A percentile compares a stretch with the other conserved stretches of the same genome.
phyloP scores from a whole-genome alignment of 1,140 invertebrate species.

The Stenopsyche tienmushanensis region DNA sequence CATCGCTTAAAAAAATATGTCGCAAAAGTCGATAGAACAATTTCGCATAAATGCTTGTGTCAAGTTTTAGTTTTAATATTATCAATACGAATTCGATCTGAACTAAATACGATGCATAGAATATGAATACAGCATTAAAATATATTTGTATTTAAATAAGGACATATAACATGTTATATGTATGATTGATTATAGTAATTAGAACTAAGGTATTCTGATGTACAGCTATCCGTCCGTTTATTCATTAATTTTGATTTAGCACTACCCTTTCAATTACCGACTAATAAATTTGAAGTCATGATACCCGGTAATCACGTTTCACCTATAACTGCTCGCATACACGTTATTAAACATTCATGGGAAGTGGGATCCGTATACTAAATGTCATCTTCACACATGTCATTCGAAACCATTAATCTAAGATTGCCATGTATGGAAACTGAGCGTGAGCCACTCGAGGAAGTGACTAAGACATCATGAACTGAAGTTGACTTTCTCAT shows the following conservation, averaged over 20 bases:
- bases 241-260: constrained; percentile 4
- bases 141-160: not conserved
- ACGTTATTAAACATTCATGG: constrained; percentile 34
- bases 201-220: not conserved
- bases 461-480: constrained; percentile 11
- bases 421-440: constrained; percentile 12
- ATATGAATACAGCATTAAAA: too few species aligned
- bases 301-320: not conserved
- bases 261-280: too few species aligned
- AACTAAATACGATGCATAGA: too few species aligned
- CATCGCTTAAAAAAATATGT: too few species aligned
- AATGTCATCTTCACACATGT: constrained; percentile 39
- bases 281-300: not conserved
- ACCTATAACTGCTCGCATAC: not conserved
- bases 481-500: constrained; percentile 12
- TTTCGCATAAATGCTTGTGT: too few species aligned
- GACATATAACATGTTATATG: not conserved
- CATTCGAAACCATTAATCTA: constrained; percentile 35
- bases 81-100: too few species aligned
- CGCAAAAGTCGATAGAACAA: too few species aligned
- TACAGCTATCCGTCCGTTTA: not conserved
- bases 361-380: constrained; percentile 26
- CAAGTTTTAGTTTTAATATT: too few species aligned
- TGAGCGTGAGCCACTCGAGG: constrained; percentile 9
- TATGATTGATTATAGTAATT: not conserved